Percentiles rank a stretch among this genome's conserved stretches.
Evolutionary conservation across 1,140 invertebrate genomes (phyloP).

Genomic region (Drosophila punjabiensis): DNA sequence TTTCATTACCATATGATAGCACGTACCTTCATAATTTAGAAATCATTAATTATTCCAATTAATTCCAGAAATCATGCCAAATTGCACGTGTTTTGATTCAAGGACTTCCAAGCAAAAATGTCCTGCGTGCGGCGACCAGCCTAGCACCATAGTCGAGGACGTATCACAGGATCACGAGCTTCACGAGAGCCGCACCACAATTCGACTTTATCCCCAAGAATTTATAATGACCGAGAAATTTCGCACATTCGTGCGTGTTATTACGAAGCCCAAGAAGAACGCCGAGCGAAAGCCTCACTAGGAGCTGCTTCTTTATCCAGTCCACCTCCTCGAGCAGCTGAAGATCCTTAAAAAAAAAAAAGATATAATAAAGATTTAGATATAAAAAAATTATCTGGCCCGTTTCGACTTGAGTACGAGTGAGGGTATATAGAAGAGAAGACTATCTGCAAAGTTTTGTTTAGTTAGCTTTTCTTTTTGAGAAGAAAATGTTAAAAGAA

Average conservation of each 20-base stretch:
- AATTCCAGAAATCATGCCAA: background rate
- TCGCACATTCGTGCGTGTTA: background rate
- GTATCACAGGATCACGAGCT: background rate
- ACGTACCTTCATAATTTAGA: no score
- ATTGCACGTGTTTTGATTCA: background rate
- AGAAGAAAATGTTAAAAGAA: no score
- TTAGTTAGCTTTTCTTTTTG: no score
- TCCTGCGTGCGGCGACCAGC: background rate
- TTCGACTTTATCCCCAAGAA: background rate
- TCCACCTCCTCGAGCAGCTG: background rate
- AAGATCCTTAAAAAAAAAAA: no score
- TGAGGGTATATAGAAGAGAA: no score
- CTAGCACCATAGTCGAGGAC: background rate
- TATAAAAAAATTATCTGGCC: no score
- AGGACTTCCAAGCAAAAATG: background rate
- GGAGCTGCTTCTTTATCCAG: background rate
- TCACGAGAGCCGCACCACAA: background rate
- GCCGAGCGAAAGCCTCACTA: background rate
- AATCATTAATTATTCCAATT: background rate
- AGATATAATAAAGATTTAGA: no score
- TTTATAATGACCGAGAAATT: no score
- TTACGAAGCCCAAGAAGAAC: background rate
- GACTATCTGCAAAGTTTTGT: no score
- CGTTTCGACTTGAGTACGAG: no score
- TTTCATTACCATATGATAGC: no score